Conservation (phyloP, 53 echinoderm and acorn worm genomes). For the Mesocentrotus franciscanus region DNA sequence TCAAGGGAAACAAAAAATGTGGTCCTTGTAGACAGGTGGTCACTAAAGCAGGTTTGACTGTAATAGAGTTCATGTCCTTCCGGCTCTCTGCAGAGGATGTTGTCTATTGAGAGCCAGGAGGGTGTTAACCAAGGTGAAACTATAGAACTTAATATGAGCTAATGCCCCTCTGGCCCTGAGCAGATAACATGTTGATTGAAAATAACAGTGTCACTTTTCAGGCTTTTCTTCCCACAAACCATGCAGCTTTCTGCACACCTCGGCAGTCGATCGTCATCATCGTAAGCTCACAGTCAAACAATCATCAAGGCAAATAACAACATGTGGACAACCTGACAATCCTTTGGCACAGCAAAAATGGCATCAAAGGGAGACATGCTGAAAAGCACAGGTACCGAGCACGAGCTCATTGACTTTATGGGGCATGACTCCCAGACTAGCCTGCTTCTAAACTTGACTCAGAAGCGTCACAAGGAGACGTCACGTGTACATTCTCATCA, state of each 20-base stretch:
- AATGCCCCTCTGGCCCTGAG: neutral
- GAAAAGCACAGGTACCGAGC: neutral
- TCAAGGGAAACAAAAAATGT: no score
- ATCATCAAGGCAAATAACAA: neutral
- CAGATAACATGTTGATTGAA: neutral
- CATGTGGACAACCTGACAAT: slow-evolving; percentile 14
- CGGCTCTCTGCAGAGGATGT: neutral
- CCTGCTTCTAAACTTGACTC: neutral
- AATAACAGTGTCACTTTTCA: neutral
- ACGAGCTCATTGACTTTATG: neutral
- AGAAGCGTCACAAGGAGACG: neutral
- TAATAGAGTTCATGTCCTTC: no score
- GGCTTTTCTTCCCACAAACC: neutral
- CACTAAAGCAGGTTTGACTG: no score
- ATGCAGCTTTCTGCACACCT: neutral
- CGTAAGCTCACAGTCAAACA: slow-evolving; percentile 21
- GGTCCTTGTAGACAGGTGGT: no score
- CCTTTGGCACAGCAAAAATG: neutral
- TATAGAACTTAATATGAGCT: neutral
- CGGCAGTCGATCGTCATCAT: neutral
- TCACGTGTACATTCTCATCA: neutral
- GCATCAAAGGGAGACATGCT: neutral
- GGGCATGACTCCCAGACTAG: neutral
- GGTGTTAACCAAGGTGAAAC: neutral
- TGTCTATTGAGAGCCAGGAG: neutral